Conservation (phyloP, 1,140 invertebrate species). For the Alviniconcha marisindica region DNA sequence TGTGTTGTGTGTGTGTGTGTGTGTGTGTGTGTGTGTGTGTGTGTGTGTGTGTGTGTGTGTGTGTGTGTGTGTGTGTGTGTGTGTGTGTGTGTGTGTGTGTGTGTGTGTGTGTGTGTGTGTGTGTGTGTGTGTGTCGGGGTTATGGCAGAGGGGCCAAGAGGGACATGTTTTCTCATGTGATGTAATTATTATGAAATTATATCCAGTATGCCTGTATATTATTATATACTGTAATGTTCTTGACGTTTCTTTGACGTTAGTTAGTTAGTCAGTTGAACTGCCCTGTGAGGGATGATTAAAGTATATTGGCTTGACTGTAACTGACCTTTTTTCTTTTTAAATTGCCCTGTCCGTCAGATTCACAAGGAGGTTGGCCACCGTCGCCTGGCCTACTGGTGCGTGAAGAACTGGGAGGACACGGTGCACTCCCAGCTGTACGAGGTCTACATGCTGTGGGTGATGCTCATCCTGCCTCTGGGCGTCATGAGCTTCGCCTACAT, state of each 20-base stretch:
- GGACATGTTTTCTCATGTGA: too few relatives aligned
- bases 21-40: conserved; percentile 22
- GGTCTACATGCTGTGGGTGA: conserved; percentile 82
- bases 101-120: conserved; percentile 19
- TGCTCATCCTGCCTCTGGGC: conserved; percentile 81
- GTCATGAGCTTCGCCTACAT: conserved; percentile 84
- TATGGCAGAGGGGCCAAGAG: too few relatives aligned
- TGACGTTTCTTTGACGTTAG: too few relatives aligned
- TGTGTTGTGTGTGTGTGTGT: not conserved
- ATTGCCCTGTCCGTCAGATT: conserved; percentile 70
- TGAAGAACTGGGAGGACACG: conserved; percentile 78
- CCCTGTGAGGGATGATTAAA: too few relatives aligned
- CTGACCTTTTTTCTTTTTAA: too few relatives aligned
- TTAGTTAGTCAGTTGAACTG: too few relatives aligned
- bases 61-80: conserved; percentile 34
- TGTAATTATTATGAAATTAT: too few relatives aligned
- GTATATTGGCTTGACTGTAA: too few relatives aligned
- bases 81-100: conserved; percentile 18
- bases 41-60: conserved; percentile 33
- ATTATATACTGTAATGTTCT: too few relatives aligned
- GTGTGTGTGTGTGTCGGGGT: not conserved
- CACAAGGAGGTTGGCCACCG: conserved; percentile 79
- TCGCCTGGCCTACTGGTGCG: conserved; percentile 81
- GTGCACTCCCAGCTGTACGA: conserved; percentile 81
- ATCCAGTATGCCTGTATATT: too few relatives aligned